Conservation (phyloP, 2,113 vertebrate species). For the Saimiri boliviensis region DNA sequence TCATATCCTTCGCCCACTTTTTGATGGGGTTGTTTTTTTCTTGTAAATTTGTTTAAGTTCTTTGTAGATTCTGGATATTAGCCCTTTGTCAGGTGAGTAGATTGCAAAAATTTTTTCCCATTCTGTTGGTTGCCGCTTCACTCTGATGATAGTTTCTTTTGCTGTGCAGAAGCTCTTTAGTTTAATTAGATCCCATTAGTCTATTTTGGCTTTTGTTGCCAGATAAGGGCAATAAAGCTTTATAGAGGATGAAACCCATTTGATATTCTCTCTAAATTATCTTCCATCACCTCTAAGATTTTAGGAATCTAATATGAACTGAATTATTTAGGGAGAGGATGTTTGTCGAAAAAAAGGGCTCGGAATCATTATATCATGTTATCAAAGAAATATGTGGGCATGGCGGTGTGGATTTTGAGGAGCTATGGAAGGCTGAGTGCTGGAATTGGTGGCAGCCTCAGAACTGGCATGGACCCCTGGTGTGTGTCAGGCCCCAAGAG, state of each 20-base stretch:
- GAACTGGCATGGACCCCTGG: background rate
- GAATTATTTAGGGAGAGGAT: background rate
- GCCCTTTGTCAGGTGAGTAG: too few species aligned
- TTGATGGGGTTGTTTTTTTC: too few species aligned
- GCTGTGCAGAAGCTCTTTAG: too few species aligned
- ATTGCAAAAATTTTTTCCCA: too few species aligned
- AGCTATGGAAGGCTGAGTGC: background rate
- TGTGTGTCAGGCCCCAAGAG: background rate
- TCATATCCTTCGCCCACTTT: too few species aligned
- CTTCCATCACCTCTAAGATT: background rate
- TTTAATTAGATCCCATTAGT: too few species aligned
- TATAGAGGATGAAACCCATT: background rate
- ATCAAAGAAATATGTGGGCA: background rate
- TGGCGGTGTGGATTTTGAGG: background rate
- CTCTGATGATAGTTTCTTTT: too few species aligned
- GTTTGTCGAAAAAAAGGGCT: background rate
- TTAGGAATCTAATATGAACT: background rate
- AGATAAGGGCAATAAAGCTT: background rate
- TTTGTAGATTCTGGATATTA: too few species aligned
- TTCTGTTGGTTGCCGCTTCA: too few species aligned
- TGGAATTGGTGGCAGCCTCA: background rate
- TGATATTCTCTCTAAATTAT: background rate
- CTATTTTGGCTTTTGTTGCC: too few species aligned
- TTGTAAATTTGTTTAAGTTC: too few species aligned
- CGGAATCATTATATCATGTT: background rate